These are phyloP conservation scores for Aporrectodea caliginosa DNA, from an alignment of 1,140 invertebrate species.

Conservation along the genomic window DNA sequence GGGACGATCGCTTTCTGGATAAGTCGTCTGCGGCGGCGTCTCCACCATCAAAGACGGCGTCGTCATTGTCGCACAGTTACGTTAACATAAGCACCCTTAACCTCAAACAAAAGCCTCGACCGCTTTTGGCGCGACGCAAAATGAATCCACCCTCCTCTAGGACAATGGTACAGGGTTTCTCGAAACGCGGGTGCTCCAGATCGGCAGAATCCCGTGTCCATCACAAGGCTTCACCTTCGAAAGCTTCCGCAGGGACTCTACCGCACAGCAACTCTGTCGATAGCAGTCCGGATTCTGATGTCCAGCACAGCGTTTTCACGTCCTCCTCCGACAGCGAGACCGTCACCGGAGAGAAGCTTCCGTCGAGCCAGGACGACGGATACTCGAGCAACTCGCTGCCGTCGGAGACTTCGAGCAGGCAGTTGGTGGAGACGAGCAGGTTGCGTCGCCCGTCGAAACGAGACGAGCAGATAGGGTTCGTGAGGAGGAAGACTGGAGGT, in stretches of 20 bases:
- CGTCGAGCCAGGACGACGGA: conserved; percentile 1
- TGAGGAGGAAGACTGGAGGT: not conserved
- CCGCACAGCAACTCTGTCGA: too few relatives aligned
- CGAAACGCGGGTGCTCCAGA: not conserved
- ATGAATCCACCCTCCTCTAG: not conserved
- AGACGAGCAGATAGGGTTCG: not conserved
- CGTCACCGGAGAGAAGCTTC: not conserved
- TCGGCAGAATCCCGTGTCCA: too few relatives aligned
- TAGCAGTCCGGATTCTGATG: not conserved
- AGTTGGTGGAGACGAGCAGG: not conserved
- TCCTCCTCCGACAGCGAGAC: not conserved
- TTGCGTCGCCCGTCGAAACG: not conserved
- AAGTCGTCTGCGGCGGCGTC: too few relatives aligned
- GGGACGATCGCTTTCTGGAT: too few relatives aligned
- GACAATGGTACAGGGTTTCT: not conserved
- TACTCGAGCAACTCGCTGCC: not conserved
- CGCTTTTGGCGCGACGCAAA: not conserved
- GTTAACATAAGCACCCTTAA: not conserved
- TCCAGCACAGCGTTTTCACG: not conserved
- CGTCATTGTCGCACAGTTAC: not conserved
- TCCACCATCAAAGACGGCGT: too few relatives aligned
- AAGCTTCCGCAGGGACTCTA: too few relatives aligned
- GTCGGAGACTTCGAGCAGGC: not conserved
- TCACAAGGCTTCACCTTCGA: too few relatives aligned
- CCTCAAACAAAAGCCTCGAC: not conserved